Evolutionary conservation across 2,888 invertebrate genomes (phyloP), one percentile per base, ranked within the genome.

Genomic region (Blastobasis adustella): DNA sequence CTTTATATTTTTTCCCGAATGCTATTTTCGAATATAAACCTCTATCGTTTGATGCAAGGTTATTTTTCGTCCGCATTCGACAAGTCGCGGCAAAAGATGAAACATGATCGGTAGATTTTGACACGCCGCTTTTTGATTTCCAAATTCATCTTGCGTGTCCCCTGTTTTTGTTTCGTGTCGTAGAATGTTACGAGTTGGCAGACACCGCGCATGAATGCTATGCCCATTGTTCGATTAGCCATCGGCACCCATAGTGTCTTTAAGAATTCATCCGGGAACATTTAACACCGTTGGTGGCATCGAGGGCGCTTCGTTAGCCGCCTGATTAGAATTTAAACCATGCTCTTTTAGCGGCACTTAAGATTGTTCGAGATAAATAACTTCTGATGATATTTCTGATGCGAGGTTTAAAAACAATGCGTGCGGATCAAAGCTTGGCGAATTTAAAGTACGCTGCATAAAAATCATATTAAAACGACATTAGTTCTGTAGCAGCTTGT

Each of bases 281-380:
- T 84, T 85, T 86, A 77, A 76, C 86, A 77, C 87, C 78, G 74
- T 71, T 78, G 76, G 83, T 81, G 84, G 81, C 79, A 75, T 76
- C 70, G 66, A 62, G 82, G 82, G 76, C 82, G 81, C 83, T 84
- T 86, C 69, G 72, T 64, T 69, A 71, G 67, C 57, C 66, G 64
- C 58, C 65, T 71, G 66, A 66, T 70, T 73, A 72, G 87, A 82
- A 84, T 87, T 79, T 74, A 78, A 86, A 87, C 79, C 70, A 70
- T 69, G 66, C 66, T 69, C 66, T 69, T 80, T 86, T 84, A 82
- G 73, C 65, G 54, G 74, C 82, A 83, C 85, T 87, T 86, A 86
- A 87, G 87, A 87, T 88, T 77, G 86, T 85, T 85, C 76, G 3
- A 23, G 23, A 23, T 23, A 23, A 23, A 23, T 23, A 23, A 23